phyloP scores from a whole-genome alignment of 2,888 invertebrate species.

The Tortricodes alternella region DNA sequence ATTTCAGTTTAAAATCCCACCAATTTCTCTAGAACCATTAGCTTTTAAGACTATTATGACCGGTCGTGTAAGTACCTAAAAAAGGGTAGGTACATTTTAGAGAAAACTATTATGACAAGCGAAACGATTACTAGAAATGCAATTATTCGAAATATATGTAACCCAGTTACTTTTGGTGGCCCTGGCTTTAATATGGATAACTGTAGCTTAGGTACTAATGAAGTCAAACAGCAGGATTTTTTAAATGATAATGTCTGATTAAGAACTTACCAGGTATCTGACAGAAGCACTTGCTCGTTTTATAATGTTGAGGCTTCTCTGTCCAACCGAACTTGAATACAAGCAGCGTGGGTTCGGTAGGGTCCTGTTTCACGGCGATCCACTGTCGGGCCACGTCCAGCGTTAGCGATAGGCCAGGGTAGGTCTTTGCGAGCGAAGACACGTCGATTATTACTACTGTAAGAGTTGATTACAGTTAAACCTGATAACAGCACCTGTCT shows the following conservation, averaged over 20 bases:
- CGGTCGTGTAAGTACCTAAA: too few relatives aligned
- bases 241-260: background rate
- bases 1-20: too few relatives aligned
- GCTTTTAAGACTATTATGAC: too few relatives aligned
- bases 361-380: constrained; percentile 51
- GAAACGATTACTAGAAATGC: too few relatives aligned
- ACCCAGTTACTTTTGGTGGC: too few relatives aligned
- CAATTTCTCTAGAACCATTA: too few relatives aligned
- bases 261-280: constrained; percentile 55
- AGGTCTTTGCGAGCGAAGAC: constrained; percentile 38
- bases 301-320: constrained; percentile 33
- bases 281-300: constrained; percentile 51
- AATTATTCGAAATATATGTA: too few relatives aligned
- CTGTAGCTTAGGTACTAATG: too few relatives aligned
- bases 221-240: too few relatives aligned
- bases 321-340: constrained; percentile 66
- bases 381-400: constrained; percentile 60
- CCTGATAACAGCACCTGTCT: background rate
- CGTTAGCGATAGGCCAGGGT: constrained; percentile 44
- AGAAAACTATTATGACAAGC: too few relatives aligned
- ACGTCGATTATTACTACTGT: constrained; percentile 58
- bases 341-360: constrained; percentile 56
- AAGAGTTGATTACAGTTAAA: constrained; percentile 18
- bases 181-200: too few relatives aligned
- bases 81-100: too few relatives aligned